Base-by-base conservation (phyloP, 53 echinoderm and acorn worm species). In the Astropecten irregularis region DNA sequence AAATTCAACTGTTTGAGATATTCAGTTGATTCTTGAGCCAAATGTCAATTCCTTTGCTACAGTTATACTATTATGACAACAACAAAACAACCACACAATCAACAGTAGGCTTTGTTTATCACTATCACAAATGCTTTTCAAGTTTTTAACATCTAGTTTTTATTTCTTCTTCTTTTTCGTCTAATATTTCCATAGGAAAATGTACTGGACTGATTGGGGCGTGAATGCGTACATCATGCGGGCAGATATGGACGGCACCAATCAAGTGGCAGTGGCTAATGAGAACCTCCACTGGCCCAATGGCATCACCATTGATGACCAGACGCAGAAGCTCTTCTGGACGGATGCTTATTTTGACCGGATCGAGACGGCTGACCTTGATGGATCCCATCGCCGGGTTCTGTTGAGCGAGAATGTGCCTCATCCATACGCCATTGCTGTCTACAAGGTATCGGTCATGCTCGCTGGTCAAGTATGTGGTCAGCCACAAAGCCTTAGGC, bases 171-270 rank as follows among this genome's bases (percentile, higher is more conserved):
- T 53, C 4, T 53, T 53, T 42, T 42, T 42, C 42, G 6, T 42
- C 42, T 8, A 42, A 42, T 8, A 8, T 42, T 42, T 42, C 40
- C 36, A 18, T 58, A 93, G 93, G 5, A 38, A 79, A 73, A 89
- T 96, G 91, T 93, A 90, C 56, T 96, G 93, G 93, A 93, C 91
- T 0, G 96, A 96, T 71, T 96, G 96, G 96, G 96, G 96, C 1
- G 34, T 14, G 13, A 10, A 30, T 2, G 81, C 96, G 0, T 40
- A 76, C 49, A 96, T 96, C 30, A 62, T 83, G 11, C 47, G 81
- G 0, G 93, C 89, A 20, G 61, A 85, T 58, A 96, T 96, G 96
- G 90, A 96, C 35, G 96, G 96, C 2, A 40, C 9, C 1, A 71
- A 91, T 65, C 29, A 47, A 0, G 21, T 10, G 4, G 10, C 1